phyloP scores from a whole-genome alignment of 2,888 invertebrate genomes.

The Incurvaria masculella region DNA sequence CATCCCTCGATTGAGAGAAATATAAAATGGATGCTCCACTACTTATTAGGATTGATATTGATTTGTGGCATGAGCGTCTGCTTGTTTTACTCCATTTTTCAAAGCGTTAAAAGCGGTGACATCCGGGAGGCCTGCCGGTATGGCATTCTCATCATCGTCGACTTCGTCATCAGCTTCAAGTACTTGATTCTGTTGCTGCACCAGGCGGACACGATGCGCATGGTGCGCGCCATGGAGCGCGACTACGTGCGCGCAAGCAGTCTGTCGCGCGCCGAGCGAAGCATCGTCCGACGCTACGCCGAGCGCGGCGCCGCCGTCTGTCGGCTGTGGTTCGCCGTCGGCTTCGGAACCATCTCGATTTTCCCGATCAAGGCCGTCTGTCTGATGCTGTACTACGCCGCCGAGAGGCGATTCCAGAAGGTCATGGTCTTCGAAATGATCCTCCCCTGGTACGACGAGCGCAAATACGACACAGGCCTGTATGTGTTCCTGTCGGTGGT shows the following conservation, averaged over 20 bases:
- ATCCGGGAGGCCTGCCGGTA: slow-evolving; percentile 30
- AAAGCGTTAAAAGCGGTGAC: slow-evolving; percentile 23
- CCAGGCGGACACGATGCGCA: slow-evolving; percentile 20
- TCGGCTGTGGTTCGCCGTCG: slow-evolving; percentile 26
- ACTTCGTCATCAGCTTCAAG: slow-evolving; percentile 25
- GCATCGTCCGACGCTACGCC: slow-evolving; percentile 23
- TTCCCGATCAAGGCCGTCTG: slow-evolving; percentile 29
- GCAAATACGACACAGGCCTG: slow-evolving; percentile 20
- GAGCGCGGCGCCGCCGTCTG: slow-evolving; percentile 24
- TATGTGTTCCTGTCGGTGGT: slow-evolving; percentile 21
- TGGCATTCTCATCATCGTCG: slow-evolving; percentile 25
- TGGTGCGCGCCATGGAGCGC: slow-evolving; percentile 24
- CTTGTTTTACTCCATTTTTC: slow-evolving; percentile 23
- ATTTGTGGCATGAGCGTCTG: slow-evolving; percentile 14
- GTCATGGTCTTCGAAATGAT: slow-evolving; percentile 30
- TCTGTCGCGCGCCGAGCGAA: slow-evolving; percentile 22
- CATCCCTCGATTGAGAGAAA: slow-evolving; percentile 22
- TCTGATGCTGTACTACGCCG: slow-evolving; percentile 25
- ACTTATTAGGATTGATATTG: slow-evolving; percentile 15
- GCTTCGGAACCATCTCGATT: slow-evolving; percentile 19
- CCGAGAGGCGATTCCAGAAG: slow-evolving; percentile 22
- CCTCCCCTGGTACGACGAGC: slow-evolving; percentile 19
- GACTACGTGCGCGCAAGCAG: slow-evolving; percentile 26
- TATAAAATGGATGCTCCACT: slow-evolving; percentile 20
- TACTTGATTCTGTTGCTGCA: slow-evolving; percentile 24